A percentile compares a stretch with the other conserved stretches of the same genome.
Evolutionary conservation across 2,888 invertebrate genomes (phyloP).

Genomic region (Helobdella robusta): DNA sequence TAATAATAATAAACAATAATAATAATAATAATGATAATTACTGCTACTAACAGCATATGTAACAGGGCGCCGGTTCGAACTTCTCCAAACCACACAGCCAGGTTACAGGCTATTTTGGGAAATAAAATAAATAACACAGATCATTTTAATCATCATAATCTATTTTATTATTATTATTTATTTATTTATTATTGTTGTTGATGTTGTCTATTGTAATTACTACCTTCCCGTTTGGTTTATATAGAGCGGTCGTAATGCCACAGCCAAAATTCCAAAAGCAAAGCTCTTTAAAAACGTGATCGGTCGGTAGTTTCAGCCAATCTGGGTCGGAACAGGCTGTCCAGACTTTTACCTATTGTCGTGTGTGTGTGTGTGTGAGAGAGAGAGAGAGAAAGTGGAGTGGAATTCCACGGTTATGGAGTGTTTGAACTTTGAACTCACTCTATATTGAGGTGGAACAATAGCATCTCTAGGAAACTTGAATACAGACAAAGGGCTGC

Average conservation of each 20-base stretch:
- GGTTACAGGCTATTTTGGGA: constrained; percentile 11
- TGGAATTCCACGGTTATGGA: neutral
- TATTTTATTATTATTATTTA: neutral
- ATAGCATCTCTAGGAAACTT: constrained; percentile 15
- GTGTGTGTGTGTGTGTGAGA: neutral
- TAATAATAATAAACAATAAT: too few relatives aligned
- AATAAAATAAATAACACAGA: neutral
- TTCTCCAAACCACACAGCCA: constrained; percentile 20
- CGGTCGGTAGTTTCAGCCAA: constrained; percentile 17
- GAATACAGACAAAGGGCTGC: constrained; percentile 20
- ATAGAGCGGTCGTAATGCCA: constrained; percentile 18
- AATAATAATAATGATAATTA: too few relatives aligned
- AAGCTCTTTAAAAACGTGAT: constrained; percentile 16
- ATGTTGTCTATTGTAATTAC: neutral
- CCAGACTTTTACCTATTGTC: constrained; percentile 14
- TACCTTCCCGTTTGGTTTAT: constrained; percentile 20
- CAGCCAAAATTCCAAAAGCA: constrained; percentile 16
- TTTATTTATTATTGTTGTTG: neutral
- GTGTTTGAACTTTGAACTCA: neutral
- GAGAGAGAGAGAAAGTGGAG: neutral
- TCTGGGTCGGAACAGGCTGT: constrained; percentile 20
- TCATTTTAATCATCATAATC: neutral
- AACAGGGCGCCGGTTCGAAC: constrained; percentile 19
- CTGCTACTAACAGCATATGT: constrained; percentile 19
- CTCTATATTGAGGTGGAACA: constrained; percentile 20